Base-by-base conservation (phyloP, 2,113 vertebrate species). In the Hippoglossus stenolepis region DNA sequence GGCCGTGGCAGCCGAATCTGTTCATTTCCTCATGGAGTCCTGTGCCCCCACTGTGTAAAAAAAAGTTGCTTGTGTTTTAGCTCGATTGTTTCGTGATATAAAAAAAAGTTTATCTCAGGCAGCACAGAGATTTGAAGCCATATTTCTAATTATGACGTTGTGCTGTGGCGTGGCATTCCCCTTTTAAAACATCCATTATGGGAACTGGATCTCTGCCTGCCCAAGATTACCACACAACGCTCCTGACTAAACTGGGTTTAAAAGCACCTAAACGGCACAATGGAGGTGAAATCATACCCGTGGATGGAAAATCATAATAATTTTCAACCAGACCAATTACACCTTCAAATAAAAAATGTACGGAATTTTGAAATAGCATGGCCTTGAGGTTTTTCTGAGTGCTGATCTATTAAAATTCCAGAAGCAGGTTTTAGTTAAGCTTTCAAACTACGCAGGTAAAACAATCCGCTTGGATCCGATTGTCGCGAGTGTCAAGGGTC, bases 171-270 rank as follows among this genome's bases (percentile, higher is more conserved):
- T 64, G 76, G 81, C 80, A 73, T 65, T 84, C 80, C 80, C 70
- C 76, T 60, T 65, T 82, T 76, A 85, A 45, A 85, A 87, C 75
- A 65, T 71, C 81, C 59, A 86, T 89, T 91, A 83, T 80, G 83
- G 53, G 23, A 43, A 58, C 70, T 89, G 80, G 87, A 78, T 49
- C 75, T 45, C 15, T 60, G 79, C 82, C 79, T 73, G 63, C 43
- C 83, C 76, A 23, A 49, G 45, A 75, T 88, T 45, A 88, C 78
- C 58, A 35, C 77, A 82, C 65, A 85, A 28, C 70, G 38, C 68
- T 66, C 59, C 75, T 73, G 72, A 87, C 82, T 82, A 75, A 84
- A 87, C 80, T 51, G 68, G 82, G 60, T 79, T 86, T 79, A 65
- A 85, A 66, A 67, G 80, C 73, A 74, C 53, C 70, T 56, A 68